Percentiles rank a stretch among this genome's conserved stretches.
phyloP scores from a whole-genome alignment of 2,888 invertebrate genomes.

The Rosalia funebris region DNA sequence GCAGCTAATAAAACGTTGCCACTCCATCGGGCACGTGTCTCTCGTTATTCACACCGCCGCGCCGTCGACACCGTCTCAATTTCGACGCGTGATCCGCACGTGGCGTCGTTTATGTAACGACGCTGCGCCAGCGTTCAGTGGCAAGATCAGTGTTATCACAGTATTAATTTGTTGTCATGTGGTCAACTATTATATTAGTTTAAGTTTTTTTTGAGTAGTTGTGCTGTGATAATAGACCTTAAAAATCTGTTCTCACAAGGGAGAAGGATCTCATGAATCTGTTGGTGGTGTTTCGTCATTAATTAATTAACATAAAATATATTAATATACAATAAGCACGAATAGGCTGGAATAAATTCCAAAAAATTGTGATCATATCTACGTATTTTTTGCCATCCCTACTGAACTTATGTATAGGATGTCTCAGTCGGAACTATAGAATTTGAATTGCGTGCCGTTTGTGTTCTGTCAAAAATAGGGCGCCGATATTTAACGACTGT shows the following conservation, averaged over 20 bases:
- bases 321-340: too few relatives aligned
- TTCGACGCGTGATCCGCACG: slow-evolving; percentile 13
- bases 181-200: slow-evolving; percentile 1
- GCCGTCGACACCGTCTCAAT: background rate
- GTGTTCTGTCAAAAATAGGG: too few relatives aligned
- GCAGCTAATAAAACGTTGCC: background rate
- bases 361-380: too few relatives aligned
- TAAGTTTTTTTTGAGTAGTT: background rate
- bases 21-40: slow-evolving; percentile 5
- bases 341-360: too few relatives aligned
- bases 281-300: too few relatives aligned
- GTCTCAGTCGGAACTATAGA: too few relatives aligned
- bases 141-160: background rate
- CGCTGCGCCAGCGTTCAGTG: background rate
- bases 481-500: too few relatives aligned
- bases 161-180: slow-evolving; percentile 8
- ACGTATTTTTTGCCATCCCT: too few relatives aligned
- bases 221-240: background rate
- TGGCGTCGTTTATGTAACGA: slow-evolving; percentile 13
- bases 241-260: slow-evolving; percentile 12
- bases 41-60: slow-evolving; percentile 7
- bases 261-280: too few relatives aligned
- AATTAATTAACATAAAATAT: too few relatives aligned
- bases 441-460: too few relatives aligned
- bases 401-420: too few relatives aligned